These are phyloP conservation scores for Diploscapter pachys DNA, from an alignment of 1,140 invertebrate genomes.

Conservation along the genomic window DNA sequence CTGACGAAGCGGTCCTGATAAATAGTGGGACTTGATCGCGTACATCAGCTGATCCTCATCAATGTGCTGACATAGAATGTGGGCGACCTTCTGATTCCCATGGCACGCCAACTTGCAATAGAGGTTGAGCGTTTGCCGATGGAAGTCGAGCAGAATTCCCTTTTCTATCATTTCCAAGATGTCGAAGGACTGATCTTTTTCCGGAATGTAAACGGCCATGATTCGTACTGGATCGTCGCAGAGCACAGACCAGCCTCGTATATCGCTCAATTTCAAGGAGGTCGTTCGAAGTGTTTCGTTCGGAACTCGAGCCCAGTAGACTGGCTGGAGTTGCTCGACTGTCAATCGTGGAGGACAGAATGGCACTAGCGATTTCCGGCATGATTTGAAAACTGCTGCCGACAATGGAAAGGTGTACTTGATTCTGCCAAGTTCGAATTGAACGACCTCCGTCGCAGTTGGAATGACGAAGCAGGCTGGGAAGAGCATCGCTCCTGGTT, in stretches of 20 bases:
- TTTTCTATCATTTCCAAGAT: conserved; percentile 96
- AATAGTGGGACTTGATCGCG: conserved; percentile 87
- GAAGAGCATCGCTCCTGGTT: conserved; percentile 94
- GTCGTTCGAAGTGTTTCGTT: conserved; percentile 88
- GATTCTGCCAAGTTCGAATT: conserved; percentile 93
- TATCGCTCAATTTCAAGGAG: conserved; percentile 90
- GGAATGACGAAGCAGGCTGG: conserved; percentile 98
- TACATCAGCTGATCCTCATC: conserved; percentile 95
- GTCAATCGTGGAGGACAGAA: conserved; percentile 91
- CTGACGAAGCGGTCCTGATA: conserved; percentile 89
- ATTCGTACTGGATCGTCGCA: conserved; percentile 93
- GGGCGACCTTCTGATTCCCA: conserved; percentile 82
- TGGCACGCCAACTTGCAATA: conserved; percentile 97
- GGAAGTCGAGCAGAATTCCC: conserved; percentile 90
- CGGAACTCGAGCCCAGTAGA: conserved; percentile 94
- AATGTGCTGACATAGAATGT: conserved; percentile 89
- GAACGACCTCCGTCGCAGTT: conserved; percentile 92
- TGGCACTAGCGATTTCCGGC: conserved; percentile 85
- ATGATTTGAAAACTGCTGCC: conserved; percentile 89
- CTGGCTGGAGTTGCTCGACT: conserved; percentile 82
- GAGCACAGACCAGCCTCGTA: conserved; percentile 92
- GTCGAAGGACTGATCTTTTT: conserved; percentile 95
- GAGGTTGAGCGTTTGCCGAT: conserved; percentile 86
- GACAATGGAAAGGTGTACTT: conserved; percentile 85
- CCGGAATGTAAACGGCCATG: conserved; percentile 93